Percentiles rank a stretch among this genome's conserved stretches.
Conservation (phyloP, 2,113 vertebrate genomes). For the Sceloporus tristichus region DNA sequence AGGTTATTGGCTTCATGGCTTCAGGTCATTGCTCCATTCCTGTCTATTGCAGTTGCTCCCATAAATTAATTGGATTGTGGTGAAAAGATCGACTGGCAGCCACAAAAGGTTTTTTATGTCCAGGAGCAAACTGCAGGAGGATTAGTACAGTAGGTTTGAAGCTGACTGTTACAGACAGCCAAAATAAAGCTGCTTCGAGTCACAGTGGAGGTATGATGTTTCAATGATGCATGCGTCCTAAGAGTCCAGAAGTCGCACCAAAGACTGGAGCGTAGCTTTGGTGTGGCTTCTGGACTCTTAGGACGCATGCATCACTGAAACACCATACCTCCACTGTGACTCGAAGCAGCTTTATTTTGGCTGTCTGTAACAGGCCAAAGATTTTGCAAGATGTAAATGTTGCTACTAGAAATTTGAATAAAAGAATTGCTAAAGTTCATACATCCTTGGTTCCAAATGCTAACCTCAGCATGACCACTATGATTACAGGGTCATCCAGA, state of each 20-base stretch:
- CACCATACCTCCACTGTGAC: no score
- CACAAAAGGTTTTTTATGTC: not conserved
- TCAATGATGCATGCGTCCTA: no score
- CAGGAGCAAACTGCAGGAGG: not conserved
- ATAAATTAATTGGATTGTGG: not conserved
- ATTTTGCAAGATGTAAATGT: not conserved
- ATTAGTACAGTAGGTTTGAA: not conserved
- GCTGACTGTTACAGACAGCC: not conserved
- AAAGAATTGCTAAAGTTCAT: not conserved
- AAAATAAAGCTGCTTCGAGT: no score
- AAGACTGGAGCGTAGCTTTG: no score
- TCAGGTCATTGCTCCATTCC: not conserved
- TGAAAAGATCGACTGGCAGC: not conserved
- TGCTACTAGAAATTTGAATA: not conserved
- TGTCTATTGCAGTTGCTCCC: not conserved
- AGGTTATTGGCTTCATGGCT: not conserved
- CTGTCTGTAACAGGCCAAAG: no score
- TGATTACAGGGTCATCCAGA: not conserved
- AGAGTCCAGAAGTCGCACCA: no score
- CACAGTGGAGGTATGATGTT: no score
- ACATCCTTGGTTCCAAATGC: not conserved
- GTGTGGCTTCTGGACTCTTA: no score
- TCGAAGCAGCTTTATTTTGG: no score
- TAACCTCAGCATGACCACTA: not conserved
- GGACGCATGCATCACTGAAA: no score